Conservation (phyloP, 2,888 invertebrate genomes). For the Cataglyphis cursor region DNA sequence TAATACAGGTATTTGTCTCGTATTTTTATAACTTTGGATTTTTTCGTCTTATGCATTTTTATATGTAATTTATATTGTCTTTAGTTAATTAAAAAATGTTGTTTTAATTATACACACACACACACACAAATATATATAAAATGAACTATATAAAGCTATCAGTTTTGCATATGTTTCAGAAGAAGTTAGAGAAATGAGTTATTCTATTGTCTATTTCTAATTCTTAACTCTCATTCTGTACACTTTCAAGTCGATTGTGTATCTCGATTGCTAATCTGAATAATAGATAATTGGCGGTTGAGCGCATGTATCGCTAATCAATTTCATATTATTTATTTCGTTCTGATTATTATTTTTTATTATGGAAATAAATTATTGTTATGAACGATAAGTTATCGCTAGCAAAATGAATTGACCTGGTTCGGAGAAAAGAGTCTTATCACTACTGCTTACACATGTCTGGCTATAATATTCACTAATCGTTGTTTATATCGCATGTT, state of each 20-base stretch:
- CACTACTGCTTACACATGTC: neutral
- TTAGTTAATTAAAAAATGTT: neutral
- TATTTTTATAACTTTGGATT: neutral
- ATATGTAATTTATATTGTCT: neutral
- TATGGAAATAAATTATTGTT: slow-evolving; percentile 48
- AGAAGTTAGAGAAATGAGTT: neutral
- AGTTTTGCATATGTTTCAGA: neutral
- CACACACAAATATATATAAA: neutral
- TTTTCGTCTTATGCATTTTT: neutral
- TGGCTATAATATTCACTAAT: slow-evolving; percentile 8
- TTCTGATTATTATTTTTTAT: slow-evolving; percentile 38
- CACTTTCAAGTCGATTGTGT: slow-evolving; percentile 19
- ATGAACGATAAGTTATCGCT: slow-evolving; percentile 27
- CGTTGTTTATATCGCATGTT: neutral
- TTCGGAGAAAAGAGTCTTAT: slow-evolving; percentile 2
- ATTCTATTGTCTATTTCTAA: neutral
- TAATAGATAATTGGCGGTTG: slow-evolving; percentile 10
- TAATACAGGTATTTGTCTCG: neutral
- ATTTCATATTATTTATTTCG: slow-evolving; percentile 7
- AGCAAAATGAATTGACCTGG: slow-evolving; percentile 24
- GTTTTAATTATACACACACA: neutral
- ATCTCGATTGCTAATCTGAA: slow-evolving; percentile 2
- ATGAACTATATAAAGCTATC: neutral
- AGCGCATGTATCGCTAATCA: slow-evolving; percentile 20
- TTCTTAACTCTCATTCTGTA: slow-evolving; percentile 7